These are phyloP conservation scores for Drosophila busckii DNA, from an alignment of 1,140 invertebrate species.

Conservation along the genomic window DNA sequence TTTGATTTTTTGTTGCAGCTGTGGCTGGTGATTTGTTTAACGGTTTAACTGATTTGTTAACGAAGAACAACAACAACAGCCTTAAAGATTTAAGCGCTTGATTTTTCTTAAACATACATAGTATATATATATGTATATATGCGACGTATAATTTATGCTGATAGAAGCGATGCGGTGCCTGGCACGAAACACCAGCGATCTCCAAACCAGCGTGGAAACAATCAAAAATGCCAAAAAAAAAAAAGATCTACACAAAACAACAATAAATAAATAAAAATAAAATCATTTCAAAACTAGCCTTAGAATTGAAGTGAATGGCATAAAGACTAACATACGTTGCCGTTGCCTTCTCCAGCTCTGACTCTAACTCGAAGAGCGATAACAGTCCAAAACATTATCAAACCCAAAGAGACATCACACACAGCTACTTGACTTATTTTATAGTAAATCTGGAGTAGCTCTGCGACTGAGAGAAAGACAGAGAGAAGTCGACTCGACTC, in stretches of 20 bases:
- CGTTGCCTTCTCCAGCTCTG: too few relatives aligned
- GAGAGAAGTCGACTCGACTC: too few relatives aligned
- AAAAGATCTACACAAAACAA: conserved; percentile 8
- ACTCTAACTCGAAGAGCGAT: too few relatives aligned
- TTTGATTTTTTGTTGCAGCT: too few relatives aligned
- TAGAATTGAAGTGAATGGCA: conserved; percentile 38
- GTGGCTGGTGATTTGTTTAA: too few relatives aligned
- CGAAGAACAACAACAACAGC: conserved; percentile 17
- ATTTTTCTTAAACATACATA: conserved; percentile 67
- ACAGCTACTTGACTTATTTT: too few relatives aligned
- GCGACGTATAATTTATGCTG: conserved; percentile 65
- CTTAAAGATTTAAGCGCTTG: conserved; percentile 54
- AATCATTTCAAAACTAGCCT: conserved; percentile 52
- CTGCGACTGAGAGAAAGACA: too few relatives aligned
- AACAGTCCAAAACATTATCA: too few relatives aligned
- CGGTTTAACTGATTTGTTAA: neutral
- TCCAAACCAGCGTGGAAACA: conserved; percentile 60
- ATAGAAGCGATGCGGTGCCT: conserved; percentile 65
- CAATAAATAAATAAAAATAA: conserved; percentile 13
- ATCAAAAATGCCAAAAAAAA: conserved; percentile 40
- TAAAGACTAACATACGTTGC: too few relatives aligned
- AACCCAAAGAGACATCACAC: too few relatives aligned
- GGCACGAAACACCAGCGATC: conserved; percentile 56
- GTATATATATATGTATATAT: conserved; percentile 50
- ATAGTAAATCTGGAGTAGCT: too few relatives aligned